phyloP scores from a whole-genome alignment of 2,797 vertebrate species.

The Malacoctenus gilli region DNA sequence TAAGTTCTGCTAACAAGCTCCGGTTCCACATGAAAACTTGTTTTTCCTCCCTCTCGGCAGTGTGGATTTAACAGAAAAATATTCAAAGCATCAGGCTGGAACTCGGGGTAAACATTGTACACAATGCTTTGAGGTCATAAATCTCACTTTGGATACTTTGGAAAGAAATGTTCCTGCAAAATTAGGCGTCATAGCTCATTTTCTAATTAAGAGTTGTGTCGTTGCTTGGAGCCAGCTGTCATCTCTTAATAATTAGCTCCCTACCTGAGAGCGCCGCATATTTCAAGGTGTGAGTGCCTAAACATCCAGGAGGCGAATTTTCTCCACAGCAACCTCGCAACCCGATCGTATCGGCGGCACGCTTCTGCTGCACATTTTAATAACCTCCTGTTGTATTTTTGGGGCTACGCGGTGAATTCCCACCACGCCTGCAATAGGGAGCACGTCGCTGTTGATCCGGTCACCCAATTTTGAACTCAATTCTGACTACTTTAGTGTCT shows the following conservation, averaged over 20 bases:
- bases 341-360: no score
- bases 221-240: not conserved
- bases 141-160: not conserved
- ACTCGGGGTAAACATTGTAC: not conserved
- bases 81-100: not conserved
- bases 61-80: not conserved
- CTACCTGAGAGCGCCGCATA: not conserved
- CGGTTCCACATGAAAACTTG: not conserved
- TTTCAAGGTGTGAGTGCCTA: not conserved
- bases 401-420: no score
- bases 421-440: no score
- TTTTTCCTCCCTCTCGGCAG: not conserved
- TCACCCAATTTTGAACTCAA: no score
- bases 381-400: no score
- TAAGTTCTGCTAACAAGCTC: not conserved
- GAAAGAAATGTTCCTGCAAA: not conserved
- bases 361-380: no score
- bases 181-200: constrained; percentile 4
- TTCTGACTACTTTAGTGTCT: no score
- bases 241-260: not conserved
- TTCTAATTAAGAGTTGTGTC: not conserved
- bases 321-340: no score
- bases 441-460: no score
- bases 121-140: not conserved
- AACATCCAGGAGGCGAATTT: not conserved